Conservation (phyloP, 2,888 invertebrate genomes). For the Tholera decimalis region DNA sequence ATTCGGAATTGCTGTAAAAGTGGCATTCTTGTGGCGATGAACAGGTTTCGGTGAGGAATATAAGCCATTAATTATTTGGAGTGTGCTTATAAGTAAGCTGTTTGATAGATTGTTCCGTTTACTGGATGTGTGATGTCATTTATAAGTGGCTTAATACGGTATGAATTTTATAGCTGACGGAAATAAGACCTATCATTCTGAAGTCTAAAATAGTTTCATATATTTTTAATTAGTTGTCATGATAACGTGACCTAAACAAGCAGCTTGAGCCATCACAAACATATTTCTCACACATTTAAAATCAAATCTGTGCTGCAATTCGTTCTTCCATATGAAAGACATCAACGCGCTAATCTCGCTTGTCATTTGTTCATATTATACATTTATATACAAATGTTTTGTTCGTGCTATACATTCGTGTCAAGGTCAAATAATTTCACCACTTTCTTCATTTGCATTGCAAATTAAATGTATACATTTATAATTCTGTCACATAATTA, state of each 20-base stretch:
- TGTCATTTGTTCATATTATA: constrained; percentile 31
- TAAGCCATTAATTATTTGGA: constrained; percentile 26
- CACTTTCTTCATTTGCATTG: constrained; percentile 58
- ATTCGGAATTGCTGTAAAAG: constrained; percentile 49
- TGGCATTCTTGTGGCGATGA: constrained; percentile 45
- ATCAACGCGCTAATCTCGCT: constrained; percentile 68
- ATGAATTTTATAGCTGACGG: neutral
- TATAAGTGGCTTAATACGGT: neutral
- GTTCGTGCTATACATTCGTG: constrained; percentile 37
- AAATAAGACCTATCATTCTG: no score
- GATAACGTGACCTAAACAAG: constrained; percentile 15
- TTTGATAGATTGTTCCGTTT: neutral
- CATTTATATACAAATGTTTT: constrained; percentile 33
- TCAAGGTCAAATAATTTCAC: constrained; percentile 66
- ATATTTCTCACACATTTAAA: constrained; percentile 27
- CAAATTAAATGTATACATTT: constrained; percentile 27
- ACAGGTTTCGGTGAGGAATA: constrained; percentile 34
- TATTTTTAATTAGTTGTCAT: neutral
- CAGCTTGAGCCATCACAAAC: neutral
- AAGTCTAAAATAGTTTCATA: neutral
- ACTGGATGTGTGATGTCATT: neutral
- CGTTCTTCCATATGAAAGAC: constrained; percentile 69
- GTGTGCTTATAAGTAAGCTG: neutral
- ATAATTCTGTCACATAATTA: constrained; percentile 19
- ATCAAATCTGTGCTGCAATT: constrained; percentile 12